Percentiles rank a stretch among this genome's conserved stretches.
phyloP scores from a whole-genome alignment of 2,888 invertebrate species.

The Netelia virgata region DNA sequence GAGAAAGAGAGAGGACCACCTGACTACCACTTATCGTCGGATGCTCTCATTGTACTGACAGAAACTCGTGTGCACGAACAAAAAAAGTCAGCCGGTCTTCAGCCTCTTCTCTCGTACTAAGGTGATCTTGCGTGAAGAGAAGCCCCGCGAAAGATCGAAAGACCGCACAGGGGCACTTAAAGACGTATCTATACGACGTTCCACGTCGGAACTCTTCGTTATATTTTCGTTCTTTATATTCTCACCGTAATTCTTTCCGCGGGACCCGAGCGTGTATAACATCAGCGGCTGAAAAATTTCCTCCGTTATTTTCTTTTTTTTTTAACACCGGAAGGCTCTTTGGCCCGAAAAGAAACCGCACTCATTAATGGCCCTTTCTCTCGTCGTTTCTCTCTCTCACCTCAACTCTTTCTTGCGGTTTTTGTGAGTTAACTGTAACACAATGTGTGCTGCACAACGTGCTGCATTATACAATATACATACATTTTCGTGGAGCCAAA shows the following conservation, averaged over 20 bases:
- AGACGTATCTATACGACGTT: not conserved
- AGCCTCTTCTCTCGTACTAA: not conserved
- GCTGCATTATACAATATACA: conserved; percentile 25
- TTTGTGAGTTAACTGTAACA: conserved; percentile 32
- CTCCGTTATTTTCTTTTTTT: conserved; percentile 25
- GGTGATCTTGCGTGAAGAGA: conserved; percentile 5
- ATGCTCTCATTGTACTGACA: conserved; percentile 35
- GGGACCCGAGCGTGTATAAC: conserved; percentile 4
- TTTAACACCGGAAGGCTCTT: conserved; percentile 13
- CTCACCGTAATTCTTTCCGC: conserved; percentile 31
- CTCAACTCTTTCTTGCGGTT: not conserved
- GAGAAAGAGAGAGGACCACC: conserved; percentile 6
- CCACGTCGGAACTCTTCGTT: conserved; percentile 1
- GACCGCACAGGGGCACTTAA: conserved; percentile 36
- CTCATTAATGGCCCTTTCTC: conserved; percentile 29
- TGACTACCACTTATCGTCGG: conserved; percentile 51
- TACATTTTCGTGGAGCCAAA: too few relatives aligned
- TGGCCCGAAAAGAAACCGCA: conserved; percentile 33
- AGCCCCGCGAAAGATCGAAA: conserved; percentile 22
- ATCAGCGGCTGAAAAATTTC: not conserved
- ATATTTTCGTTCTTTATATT: conserved; percentile 28
- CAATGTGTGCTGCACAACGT: conserved; percentile 16
- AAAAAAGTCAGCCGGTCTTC: conserved; percentile 28
- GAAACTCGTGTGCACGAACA: conserved; percentile 21
- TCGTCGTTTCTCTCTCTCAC: too few relatives aligned